These are phyloP conservation scores for Panthera leo DNA, from an alignment of 2,113 vertebrate species.

Conservation along the genomic window DNA sequence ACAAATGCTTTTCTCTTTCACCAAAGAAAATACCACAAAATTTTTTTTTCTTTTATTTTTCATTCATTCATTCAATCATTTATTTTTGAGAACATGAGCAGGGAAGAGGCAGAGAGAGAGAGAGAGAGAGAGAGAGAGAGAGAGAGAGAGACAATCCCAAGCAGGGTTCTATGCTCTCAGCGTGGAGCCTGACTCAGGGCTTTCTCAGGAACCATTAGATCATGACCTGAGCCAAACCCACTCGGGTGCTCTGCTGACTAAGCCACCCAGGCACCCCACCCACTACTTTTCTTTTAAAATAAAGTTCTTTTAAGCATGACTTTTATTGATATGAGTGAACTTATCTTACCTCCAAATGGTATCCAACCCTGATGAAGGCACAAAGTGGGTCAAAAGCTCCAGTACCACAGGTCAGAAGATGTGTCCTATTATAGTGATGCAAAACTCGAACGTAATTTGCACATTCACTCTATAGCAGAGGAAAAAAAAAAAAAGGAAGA, in stretches of 20 bases:
- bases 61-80: too few relatives aligned
- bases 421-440: constrained; percentile 94
- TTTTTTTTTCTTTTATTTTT: not conserved
- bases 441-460: constrained; percentile 96
- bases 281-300: not conserved
- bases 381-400: constrained; percentile 95
- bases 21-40: not conserved
- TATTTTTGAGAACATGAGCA: too few relatives aligned
- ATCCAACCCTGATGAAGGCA: constrained; percentile 89
- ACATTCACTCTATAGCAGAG: constrained; percentile 90
- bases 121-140: too few relatives aligned
- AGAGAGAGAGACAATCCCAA: too few relatives aligned
- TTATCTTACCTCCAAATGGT: constrained; percentile 87
- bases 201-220: too few relatives aligned
- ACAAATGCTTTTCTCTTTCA: not conserved
- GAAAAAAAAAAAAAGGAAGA: not conserved
- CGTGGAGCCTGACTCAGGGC: too few relatives aligned
- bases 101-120: too few relatives aligned
- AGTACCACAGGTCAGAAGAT: constrained; percentile 95
- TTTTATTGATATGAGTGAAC: not conserved
- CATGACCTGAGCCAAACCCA: too few relatives aligned
- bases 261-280: too few relatives aligned
- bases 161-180: too few relatives aligned
- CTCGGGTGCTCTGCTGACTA: too few relatives aligned
- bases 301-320: not conserved